These are phyloP conservation scores for Semotilus atromaculatus DNA, from an alignment of 2,797 vertebrate species.

Conservation along the genomic window DNA sequence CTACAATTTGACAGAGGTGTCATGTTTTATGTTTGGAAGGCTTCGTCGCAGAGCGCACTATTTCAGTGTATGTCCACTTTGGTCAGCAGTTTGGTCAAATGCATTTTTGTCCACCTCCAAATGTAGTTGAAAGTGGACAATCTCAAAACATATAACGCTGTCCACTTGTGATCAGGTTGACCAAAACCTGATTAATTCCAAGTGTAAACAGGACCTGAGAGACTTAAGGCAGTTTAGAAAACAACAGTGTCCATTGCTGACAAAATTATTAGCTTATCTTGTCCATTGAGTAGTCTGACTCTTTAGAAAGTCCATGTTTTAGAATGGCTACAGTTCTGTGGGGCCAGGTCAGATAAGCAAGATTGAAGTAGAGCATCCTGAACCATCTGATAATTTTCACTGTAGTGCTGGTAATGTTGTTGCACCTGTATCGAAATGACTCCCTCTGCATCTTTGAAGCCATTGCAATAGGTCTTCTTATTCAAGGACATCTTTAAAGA, in stretches of 20 bases:
- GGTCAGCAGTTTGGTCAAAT: not conserved
- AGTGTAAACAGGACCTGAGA: not conserved
- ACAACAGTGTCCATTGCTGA: not conserved
- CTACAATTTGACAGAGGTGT: not conserved
- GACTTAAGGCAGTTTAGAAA: not conserved
- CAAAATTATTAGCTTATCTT: not conserved
- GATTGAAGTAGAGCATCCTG: not conserved
- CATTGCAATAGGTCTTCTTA: not conserved
- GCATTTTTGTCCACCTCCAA: not conserved
- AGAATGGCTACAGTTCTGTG: not conserved
- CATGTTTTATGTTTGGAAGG: not conserved
- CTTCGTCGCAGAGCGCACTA: not conserved
- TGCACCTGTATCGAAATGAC: not conserved
- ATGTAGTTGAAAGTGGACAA: not conserved
- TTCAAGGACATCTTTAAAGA: not conserved
- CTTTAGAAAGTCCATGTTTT: not conserved
- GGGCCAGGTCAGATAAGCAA: not conserved
- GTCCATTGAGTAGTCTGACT: not conserved
- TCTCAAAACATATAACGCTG: not conserved
- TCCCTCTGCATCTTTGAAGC: not conserved
- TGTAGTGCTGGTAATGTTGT: not conserved
- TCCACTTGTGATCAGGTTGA: not conserved
- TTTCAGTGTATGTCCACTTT: not conserved
- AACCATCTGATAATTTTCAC: not conserved
- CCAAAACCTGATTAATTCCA: not conserved